Percentiles rank a stretch among this genome's conserved stretches.
phyloP scores from a whole-genome alignment of 2,113 vertebrate genomes.

The Brachirus orientalis region DNA sequence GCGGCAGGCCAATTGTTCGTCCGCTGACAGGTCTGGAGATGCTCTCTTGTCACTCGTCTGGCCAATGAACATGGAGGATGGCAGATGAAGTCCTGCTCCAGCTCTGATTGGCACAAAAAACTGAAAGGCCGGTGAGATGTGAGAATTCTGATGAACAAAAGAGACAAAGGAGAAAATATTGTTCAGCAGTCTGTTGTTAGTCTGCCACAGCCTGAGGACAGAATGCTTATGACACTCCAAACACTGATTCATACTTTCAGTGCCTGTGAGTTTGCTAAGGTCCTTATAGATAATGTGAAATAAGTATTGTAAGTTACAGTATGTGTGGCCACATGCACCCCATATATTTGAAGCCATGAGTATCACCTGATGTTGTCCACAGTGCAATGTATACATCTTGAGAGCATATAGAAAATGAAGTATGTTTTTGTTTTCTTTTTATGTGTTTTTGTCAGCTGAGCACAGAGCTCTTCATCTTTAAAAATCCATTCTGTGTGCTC shows the following conservation, averaged over 20 bases:
- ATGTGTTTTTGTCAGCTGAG: slow-evolving; percentile 15
- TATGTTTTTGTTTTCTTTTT: no score
- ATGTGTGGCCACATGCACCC: no score
- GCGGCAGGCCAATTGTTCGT: slow-evolving; percentile 92
- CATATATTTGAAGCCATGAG: no score
- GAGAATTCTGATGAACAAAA: slow-evolving; percentile 82
- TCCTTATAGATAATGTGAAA: no score
- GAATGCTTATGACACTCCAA: no score
- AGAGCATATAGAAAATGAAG: no score
- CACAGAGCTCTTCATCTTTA: slow-evolving; percentile 20
- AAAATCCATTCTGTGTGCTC: slow-evolving; percentile 16
- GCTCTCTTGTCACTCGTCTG: slow-evolving; percentile 87
- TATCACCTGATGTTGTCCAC: no score
- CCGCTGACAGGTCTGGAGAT: slow-evolving; percentile 88
- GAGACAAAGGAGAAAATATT: background rate
- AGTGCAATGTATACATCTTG: background rate
- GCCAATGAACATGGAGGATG: slow-evolving; percentile 89
- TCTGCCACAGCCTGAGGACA: no score
- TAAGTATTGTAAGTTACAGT: no score
- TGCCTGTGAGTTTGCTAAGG: no score
- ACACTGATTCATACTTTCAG: no score
- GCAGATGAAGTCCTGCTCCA: slow-evolving; percentile 88
- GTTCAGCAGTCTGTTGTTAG: background rate
- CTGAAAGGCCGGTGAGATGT: slow-evolving; percentile 89
- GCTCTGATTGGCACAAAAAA: slow-evolving; percentile 92